phyloP scores from a whole-genome alignment of 2,113 vertebrate species.

The Natator depressus region DNA sequence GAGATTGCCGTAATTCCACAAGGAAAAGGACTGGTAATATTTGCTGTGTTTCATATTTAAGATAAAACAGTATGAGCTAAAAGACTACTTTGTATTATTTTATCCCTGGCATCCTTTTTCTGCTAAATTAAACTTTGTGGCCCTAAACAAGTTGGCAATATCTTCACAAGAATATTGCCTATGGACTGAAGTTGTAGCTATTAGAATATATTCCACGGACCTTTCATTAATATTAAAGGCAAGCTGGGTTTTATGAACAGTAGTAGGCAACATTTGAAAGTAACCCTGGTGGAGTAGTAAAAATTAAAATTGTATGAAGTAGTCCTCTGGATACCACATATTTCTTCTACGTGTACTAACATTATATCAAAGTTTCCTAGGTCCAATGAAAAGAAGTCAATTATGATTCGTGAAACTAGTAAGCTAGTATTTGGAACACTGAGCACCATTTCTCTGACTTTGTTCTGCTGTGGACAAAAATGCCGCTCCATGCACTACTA shows the following conservation, averaged over 20 bases:
- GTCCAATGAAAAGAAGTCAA: slow-evolving; percentile 36
- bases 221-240: slow-evolving; percentile 31
- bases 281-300: not conserved
- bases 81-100: not conserved
- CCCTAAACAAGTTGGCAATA: not conserved
- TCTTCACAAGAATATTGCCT: not conserved
- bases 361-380: not conserved
- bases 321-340: not conserved
- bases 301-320: slow-evolving; percentile 37
- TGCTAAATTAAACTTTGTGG: not conserved
- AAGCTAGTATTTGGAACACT: not conserved
- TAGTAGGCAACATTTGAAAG: not conserved
- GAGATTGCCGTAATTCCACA: not conserved
- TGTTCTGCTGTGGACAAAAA: not conserved
- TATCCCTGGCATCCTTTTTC: not conserved
- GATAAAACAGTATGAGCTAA: not conserved
- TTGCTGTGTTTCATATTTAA: not conserved
- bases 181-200: not conserved
- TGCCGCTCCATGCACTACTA: not conserved
- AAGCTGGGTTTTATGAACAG: not conserved
- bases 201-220: not conserved
- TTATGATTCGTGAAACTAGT: not conserved
- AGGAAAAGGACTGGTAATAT: not conserved
- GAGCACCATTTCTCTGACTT: not conserved
- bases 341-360: not conserved